Evolutionary conservation across 2,888 invertebrate genomes (phyloP).

Genomic region (Ptycholaimellus sp.): DNA sequence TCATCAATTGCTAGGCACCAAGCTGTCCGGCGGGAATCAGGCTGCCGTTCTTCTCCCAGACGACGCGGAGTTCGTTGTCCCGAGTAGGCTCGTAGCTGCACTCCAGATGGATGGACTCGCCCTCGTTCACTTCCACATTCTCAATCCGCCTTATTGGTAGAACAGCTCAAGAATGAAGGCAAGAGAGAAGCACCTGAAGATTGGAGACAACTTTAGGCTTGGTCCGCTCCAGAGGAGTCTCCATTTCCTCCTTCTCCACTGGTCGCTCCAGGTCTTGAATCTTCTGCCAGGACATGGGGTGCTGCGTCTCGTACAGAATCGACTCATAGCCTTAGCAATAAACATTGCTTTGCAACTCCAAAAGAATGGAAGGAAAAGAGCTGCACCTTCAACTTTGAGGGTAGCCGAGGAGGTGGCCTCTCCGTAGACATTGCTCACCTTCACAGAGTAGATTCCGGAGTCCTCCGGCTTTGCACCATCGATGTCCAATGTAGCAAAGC

Average conservation of each 20-base stretch:
- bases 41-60: constrained; percentile 15
- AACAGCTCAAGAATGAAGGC: not conserved
- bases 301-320: constrained; percentile 46
- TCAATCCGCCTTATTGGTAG: constrained; percentile 51
- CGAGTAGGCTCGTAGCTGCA: constrained; percentile 87
- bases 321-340: constrained; percentile 12
- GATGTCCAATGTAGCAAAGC: constrained; percentile 65
- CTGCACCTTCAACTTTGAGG: constrained; percentile 42
- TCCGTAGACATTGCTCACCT: constrained; percentile 65
- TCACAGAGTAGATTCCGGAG: constrained; percentile 76
- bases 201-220: too few relatives aligned
- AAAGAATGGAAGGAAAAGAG: constrained; percentile 6
- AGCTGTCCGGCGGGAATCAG: constrained; percentile 24
- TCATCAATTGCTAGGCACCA: too few relatives aligned
- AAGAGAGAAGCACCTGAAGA: not conserved
- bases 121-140: constrained; percentile 55
- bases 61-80: constrained; percentile 41
- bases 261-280: constrained; percentile 52
- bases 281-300: constrained; percentile 79
- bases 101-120: constrained; percentile 76
- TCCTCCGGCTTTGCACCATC: constrained; percentile 42
- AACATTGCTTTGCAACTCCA: not conserved
- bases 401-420: constrained; percentile 84
- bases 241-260: constrained; percentile 28
- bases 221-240: too few relatives aligned